phyloP scores from a whole-genome alignment of 2,113 vertebrate species.

The human (Homo sapiens) region GRCh38 chr17:27704501-27705000 shows the following conservation, averaged over 20 bases:
- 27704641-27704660: background rate
- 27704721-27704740: background rate
- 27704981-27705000: no score
- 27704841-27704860: no score
- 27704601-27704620: background rate
- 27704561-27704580: constrained; percentile 18
- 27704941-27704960: no score
- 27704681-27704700: background rate
- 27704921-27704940: no score
- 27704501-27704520: background rate
- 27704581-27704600: background rate
- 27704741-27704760: background rate
- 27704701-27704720: constrained; percentile 28
- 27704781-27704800: background rate
- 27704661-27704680: background rate
- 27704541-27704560: background rate
- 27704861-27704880: no score
- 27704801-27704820: no score
- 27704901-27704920: no score
- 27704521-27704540: background rate
- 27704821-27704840: no score
- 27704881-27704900: no score
- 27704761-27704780: background rate
- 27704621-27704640: background rate
- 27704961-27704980: no score